Percentiles rank a stretch among this genome's conserved stretches.
These are phyloP conservation scores for Mustelus asterias DNA, from an alignment of 2,113 vertebrate species.

Conservation along the genomic window DNA sequence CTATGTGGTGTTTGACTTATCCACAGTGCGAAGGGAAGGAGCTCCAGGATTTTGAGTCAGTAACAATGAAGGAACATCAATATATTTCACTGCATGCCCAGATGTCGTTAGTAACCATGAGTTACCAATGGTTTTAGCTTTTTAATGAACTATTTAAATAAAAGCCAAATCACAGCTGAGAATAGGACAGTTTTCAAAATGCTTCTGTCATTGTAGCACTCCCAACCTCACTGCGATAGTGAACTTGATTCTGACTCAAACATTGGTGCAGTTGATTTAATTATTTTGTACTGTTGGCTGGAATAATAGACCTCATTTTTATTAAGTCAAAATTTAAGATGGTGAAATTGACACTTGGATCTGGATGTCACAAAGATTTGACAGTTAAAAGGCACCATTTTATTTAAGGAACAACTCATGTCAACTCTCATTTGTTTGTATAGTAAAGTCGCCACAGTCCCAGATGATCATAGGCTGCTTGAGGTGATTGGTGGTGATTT, in stretches of 20 bases:
- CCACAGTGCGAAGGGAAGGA: too few species aligned
- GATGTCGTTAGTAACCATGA: neutral
- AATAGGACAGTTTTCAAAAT: neutral
- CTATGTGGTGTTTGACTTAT: too few species aligned
- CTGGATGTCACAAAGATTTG: neutral
- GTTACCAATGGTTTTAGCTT: neutral
- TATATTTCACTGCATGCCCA: neutral
- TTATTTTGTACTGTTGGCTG: neutral
- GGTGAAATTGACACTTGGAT: neutral
- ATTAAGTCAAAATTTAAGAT: neutral
- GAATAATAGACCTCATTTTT: neutral
- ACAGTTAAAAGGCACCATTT: neutral
- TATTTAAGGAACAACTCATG: neutral
- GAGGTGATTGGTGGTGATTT: too few species aligned
- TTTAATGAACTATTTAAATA: neutral
- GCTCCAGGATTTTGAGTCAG: too few species aligned
- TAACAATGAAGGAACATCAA: neutral
- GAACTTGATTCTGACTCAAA: neutral
- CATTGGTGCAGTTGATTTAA: neutral
- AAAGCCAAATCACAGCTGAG: neutral
- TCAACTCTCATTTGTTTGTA: neutral
- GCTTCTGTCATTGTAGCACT: neutral
- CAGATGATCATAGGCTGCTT: too few species aligned
- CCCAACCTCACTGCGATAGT: neutral
- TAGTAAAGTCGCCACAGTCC: too few species aligned